phyloP scores from a whole-genome alignment of 2,113 vertebrate genomes.

The Saguinus midas region DNA sequence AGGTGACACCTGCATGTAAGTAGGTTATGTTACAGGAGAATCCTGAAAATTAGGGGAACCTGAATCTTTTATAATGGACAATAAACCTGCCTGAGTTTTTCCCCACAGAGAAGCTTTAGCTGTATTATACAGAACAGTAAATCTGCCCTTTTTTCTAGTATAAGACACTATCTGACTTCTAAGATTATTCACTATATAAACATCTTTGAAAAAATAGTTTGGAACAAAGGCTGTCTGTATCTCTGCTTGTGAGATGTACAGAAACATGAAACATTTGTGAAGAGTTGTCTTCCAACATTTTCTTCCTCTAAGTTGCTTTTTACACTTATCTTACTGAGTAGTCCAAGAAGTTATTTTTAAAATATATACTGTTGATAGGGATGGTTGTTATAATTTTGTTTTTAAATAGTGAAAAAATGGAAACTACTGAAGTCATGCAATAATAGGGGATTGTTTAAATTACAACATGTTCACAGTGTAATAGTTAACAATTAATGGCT shows the following conservation, averaged over 20 bases:
- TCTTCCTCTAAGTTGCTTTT: neutral
- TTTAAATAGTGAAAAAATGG: conserved; percentile 13
- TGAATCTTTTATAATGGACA: neutral
- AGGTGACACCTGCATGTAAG: neutral
- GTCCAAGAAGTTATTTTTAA: neutral
- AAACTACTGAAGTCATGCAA: conserved; percentile 1
- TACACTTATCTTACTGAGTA: neutral
- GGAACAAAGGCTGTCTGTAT: neutral
- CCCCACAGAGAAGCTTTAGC: neutral
- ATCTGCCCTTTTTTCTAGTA: neutral
- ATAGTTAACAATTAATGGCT: conserved; percentile 21
- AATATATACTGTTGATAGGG: neutral
- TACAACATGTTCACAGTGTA: neutral
- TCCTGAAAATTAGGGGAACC: neutral
- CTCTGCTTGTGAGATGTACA: neutral
- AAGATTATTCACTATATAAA: neutral
- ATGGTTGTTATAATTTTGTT: neutral
- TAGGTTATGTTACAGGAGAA: neutral
- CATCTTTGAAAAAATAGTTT: neutral
- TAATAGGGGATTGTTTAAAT: neutral
- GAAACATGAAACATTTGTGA: neutral
- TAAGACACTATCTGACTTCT: neutral
- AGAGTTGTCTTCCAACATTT: neutral
- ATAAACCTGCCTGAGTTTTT: neutral
- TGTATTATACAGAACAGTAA: neutral